phyloP scores from a whole-genome alignment of 2,113 vertebrate species.

The Brachyhypopomus occidentalis region DNA sequence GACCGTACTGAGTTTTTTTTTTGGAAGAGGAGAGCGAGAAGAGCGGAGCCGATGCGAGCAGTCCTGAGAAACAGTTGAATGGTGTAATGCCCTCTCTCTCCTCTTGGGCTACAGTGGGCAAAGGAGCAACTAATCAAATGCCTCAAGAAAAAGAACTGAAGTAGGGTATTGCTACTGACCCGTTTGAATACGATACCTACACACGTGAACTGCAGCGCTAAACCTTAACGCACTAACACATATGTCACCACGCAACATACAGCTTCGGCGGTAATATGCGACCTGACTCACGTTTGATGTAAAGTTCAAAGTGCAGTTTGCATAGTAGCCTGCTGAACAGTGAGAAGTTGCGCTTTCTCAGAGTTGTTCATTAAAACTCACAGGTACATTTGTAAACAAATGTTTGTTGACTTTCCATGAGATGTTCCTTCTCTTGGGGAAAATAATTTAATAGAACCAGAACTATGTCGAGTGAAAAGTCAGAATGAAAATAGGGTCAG shows the following conservation, averaged over 20 bases:
- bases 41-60: conserved; percentile 55
- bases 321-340: too few species aligned
- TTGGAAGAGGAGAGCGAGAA: conserved; percentile 49
- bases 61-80: conserved; percentile 63
- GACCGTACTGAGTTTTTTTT: conserved; percentile 72
- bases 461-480: too few species aligned
- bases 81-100: conserved; percentile 68
- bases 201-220: too few species aligned
- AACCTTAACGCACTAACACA: too few species aligned
- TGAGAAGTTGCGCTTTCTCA: too few species aligned
- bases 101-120: conserved; percentile 64
- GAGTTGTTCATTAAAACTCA: too few species aligned
- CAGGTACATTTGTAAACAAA: too few species aligned
- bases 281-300: too few species aligned
- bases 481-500: background rate
- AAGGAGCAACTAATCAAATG: conserved; percentile 50
- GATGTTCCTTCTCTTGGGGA: background rate
- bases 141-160: conserved; percentile 5
- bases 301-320: too few species aligned
- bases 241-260: too few species aligned
- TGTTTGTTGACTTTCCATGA: too few species aligned
- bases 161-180: background rate
- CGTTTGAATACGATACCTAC: background rate
- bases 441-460: background rate
- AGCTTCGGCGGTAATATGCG: too few species aligned